Base-by-base conservation (phyloP, 1,140 invertebrate species). In the Carcinoscorpius rotundicauda region DNA sequence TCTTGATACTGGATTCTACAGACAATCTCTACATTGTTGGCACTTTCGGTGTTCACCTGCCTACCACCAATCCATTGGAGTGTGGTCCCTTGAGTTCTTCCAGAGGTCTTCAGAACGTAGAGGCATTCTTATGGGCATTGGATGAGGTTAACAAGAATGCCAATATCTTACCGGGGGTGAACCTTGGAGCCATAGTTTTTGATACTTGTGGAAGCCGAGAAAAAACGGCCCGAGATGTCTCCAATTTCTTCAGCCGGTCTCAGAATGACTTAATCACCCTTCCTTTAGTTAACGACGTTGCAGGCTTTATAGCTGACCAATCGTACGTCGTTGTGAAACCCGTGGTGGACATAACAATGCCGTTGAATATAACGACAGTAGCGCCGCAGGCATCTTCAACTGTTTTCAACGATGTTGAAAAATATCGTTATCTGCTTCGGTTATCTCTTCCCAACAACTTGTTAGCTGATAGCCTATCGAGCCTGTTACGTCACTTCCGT, bases 91-190 rank as follows among this genome's bases (percentile, higher is more conserved):
- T 65, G 4, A 61, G 72, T 57, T 52, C 64, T 5, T 57, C 67
- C 6, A 57, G 58, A 10, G 64, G 67, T 51, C 49, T 80, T 71
- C 76, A 77, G 64, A 70, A 75, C 0, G 76, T 80, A 64, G 80
- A 81, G 70, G 79, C 79, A 4, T 76, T 81, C 51, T 69, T 79
- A 0, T 81, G 78, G 78, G 76, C 79, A 4, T 60, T 81, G 55
- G 77, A 80, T 64, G 72, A 78, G 63, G 70, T 81, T 10, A 81
- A 81, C 67, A 67, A 66, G n/a, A 71, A 77, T 57, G 62, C 66
- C 50, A 58, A 73, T 55, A 64, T 75, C 55, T 65, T 76, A n/a
- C 72, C 72, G 5, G 69, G 70, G 8, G 69, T 73, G 60, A 72
- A 66, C 49, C 52, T 69, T 5, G 74, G 74, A 5, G 74, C 74